Evolutionary conservation across 2,888 invertebrate genomes (phyloP).

Genomic region (Chrysolina oricalcia): DNA sequence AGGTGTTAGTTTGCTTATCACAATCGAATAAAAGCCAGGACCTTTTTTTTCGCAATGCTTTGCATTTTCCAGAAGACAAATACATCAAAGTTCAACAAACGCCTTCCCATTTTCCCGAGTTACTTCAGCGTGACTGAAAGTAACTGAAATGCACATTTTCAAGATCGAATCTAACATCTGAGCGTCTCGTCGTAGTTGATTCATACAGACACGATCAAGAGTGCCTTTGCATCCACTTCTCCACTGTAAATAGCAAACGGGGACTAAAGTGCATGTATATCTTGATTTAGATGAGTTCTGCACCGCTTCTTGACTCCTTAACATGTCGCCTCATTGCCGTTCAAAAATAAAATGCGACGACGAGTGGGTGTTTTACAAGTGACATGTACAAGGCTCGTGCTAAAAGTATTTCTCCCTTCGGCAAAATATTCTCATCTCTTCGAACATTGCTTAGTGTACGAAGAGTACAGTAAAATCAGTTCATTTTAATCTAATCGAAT

Average conservation of each 20-base stretch:
- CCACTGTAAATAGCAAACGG: conserved; percentile 18
- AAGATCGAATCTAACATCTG: conserved; percentile 25
- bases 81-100: background rate
- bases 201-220: conserved; percentile 24
- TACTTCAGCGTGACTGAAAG: background rate
- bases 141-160: background rate
- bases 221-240: conserved; percentile 18
- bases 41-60: too few relatives aligned
- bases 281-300: conserved; percentile 33
- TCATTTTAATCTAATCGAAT: too few relatives aligned
- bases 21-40: too few relatives aligned
- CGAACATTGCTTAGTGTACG: too few relatives aligned
- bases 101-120: background rate
- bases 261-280: conserved; percentile 23
- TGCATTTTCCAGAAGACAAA: too few relatives aligned
- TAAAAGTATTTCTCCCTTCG: background rate
- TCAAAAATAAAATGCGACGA: background rate
- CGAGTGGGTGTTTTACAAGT: conserved; percentile 11
- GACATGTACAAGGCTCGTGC: background rate
- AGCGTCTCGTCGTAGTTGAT: conserved; percentile 4
- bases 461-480: too few relatives aligned
- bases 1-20: too few relatives aligned
- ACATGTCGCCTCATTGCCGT: background rate
- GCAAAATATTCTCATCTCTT: background rate
- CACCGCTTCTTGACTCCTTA: conserved; percentile 18